Evolutionary conservation across 2,113 vertebrate species (phyloP).

Genomic region (Petrocephalus zakoni): DNA sequence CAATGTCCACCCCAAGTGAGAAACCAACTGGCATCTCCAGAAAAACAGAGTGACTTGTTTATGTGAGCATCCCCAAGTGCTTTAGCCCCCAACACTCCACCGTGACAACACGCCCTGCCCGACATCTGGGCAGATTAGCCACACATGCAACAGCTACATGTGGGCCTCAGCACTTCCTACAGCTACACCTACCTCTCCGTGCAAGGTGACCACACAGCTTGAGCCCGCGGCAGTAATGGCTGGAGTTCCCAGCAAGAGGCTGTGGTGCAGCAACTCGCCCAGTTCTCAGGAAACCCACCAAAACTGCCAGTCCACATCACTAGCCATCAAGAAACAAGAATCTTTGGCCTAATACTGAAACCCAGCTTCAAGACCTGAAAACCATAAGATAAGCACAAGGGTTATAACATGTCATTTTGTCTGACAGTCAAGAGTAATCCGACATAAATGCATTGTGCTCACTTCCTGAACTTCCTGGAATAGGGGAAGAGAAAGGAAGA

Average conservation of each 20-base stretch:
- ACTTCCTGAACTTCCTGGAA: not conserved
- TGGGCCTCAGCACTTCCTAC: not conserved
- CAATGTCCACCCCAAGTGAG: not conserved
- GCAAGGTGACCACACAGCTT: not conserved
- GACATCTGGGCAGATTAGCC: not conserved
- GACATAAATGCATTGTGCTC: not conserved
- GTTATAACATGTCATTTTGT: not conserved
- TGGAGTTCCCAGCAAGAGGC: not conserved
- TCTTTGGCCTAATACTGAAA: not conserved
- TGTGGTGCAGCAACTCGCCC: not conserved
- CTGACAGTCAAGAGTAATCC: not conserved
- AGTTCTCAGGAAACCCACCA: not conserved
- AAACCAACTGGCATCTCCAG: not conserved
- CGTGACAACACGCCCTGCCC: not conserved
- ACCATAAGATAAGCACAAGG: not conserved
- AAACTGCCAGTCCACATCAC: not conserved
- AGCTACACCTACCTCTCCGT: not conserved
- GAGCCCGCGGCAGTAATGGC: not conserved
- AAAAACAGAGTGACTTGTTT: not conserved
- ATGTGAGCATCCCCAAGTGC: not conserved
- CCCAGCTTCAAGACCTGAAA: not conserved
- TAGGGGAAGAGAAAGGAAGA: not conserved
- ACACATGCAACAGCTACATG: conserved; percentile 14
- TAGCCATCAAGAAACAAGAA: not conserved
- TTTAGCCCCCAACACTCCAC: not conserved